Evolutionary conservation across 2,888 invertebrate species (phyloP).

Genomic region (Unio delphinus): DNA sequence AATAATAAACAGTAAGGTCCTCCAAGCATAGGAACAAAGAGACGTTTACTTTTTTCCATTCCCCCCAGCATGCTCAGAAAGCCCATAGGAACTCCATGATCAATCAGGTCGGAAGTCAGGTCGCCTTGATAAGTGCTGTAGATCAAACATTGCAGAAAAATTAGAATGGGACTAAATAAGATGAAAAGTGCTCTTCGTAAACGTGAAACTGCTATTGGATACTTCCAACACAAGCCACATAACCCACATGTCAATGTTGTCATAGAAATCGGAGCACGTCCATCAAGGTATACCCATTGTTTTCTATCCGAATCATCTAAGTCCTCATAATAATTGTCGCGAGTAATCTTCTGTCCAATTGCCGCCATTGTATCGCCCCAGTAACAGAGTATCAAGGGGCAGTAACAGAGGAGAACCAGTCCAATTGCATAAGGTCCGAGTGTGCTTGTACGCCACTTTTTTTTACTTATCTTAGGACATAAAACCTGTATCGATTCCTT

Average conservation of each 20-base stretch:
- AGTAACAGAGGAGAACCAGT: conserved; percentile 18
- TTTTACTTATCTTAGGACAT: no score
- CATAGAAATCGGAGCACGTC: conserved; percentile 15
- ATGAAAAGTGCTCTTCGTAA: conserved; percentile 13
- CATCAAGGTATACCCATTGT: conserved; percentile 16
- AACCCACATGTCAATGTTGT: conserved; percentile 10
- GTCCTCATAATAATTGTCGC: no score
- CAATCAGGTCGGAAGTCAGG: conserved; percentile 11
- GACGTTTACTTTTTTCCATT: conserved; percentile 15
- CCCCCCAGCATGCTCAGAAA: conserved; percentile 26
- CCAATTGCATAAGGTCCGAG: conserved; percentile 18
- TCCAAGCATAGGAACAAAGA: conserved; percentile 19
- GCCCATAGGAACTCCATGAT: conserved; percentile 21
- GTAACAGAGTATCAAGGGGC: conserved; percentile 14
- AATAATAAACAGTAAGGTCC: conserved; percentile 19
- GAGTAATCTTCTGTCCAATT: neutral
- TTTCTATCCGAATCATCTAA: neutral
- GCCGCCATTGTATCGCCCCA: neutral
- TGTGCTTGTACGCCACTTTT: neutral
- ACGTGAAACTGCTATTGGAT: conserved; percentile 17
- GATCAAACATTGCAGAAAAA: conserved; percentile 14
- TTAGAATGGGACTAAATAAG: conserved; percentile 10
- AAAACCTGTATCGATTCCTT: no score
- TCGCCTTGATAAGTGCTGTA: conserved; percentile 10
- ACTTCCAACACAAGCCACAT: conserved; percentile 11